A percentile compares a stretch with the other conserved stretches of the same genome.
These are phyloP conservation scores for Meda fulgida DNA, from an alignment of 2,797 vertebrate species.

Conservation along the genomic window DNA sequence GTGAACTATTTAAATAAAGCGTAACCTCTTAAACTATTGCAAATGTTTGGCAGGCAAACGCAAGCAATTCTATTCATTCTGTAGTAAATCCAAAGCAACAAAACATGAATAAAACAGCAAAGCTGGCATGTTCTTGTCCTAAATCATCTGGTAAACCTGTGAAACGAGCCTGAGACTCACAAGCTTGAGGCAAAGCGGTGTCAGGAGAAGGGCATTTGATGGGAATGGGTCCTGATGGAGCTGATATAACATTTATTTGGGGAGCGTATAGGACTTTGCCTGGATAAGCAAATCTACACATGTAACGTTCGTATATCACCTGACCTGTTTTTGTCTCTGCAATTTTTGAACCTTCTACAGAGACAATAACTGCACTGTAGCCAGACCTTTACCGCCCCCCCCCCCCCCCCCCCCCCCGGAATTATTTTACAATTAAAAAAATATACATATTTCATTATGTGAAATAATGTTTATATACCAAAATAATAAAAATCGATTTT, in stretches of 20 bases:
- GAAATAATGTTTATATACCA: neutral
- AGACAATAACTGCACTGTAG: neutral
- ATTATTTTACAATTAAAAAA: no score
- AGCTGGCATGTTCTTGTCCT: conserved; percentile 18
- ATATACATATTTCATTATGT: no score
- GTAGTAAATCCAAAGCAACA: conserved; percentile 15
- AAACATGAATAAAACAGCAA: conserved; percentile 34
- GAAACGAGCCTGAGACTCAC: conserved; percentile 24
- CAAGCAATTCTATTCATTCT: neutral
- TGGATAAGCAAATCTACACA: neutral
- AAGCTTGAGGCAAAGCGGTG: conserved; percentile 43
- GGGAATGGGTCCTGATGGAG: conserved; percentile 40
- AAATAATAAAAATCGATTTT: no score
- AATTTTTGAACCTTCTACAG: neutral
- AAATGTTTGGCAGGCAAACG: neutral
- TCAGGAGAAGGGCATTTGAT: conserved; percentile 42
- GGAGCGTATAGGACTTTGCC: conserved; percentile 15
- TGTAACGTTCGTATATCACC: neutral
- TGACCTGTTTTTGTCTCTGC: conserved; percentile 8
- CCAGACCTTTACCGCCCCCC: neutral
- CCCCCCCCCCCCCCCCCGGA: rapidly evolving
- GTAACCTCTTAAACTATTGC: neutral
- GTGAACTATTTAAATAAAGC: neutral
- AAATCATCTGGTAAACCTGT: conserved; percentile 22
- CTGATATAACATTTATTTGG: conserved; percentile 49